Percentiles rank a stretch among this genome's conserved stretches.
These are phyloP conservation scores for Ciconia maguari DNA, from an alignment of 2,113 vertebrate species.

Conservation along the genomic window DNA sequence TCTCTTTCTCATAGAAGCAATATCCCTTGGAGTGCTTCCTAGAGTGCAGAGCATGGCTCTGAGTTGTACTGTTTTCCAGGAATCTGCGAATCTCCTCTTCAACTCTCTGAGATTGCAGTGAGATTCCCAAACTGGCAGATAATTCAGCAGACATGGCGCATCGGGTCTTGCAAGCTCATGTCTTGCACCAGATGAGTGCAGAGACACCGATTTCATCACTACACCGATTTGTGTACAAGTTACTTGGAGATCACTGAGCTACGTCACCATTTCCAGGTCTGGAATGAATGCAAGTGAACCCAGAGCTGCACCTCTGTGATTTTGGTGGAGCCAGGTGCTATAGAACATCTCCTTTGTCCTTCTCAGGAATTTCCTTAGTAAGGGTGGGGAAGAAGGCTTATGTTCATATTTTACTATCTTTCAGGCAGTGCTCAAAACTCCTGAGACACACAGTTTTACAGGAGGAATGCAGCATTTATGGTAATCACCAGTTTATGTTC, in stretches of 20 bases:
- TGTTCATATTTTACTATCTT: not conserved
- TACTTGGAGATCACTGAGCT: not conserved
- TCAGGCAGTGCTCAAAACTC: not conserved
- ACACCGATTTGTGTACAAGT: not conserved
- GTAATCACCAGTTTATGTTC: not conserved
- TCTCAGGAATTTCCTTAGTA: not conserved
- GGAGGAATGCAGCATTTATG: not conserved
- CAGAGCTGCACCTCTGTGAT: not conserved
- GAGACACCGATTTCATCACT: not conserved
- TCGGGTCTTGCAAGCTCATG: rapidly evolving
- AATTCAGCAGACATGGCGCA: not conserved
- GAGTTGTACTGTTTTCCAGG: not conserved
- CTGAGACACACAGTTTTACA: not conserved
- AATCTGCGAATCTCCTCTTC: not conserved
- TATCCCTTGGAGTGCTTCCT: not conserved
- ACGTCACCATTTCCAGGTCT: not conserved
- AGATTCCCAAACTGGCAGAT: not conserved
- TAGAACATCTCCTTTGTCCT: not conserved
- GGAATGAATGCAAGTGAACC: not conserved
- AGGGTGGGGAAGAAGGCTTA: not conserved
- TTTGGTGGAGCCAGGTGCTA: not conserved
- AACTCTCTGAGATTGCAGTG: not conserved
- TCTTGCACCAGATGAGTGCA: not conserved
- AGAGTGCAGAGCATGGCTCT: not conserved
- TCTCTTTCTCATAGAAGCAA: not conserved